Conservation (phyloP, 2,888 invertebrate genomes). For the Diarsia dahlii region DNA sequence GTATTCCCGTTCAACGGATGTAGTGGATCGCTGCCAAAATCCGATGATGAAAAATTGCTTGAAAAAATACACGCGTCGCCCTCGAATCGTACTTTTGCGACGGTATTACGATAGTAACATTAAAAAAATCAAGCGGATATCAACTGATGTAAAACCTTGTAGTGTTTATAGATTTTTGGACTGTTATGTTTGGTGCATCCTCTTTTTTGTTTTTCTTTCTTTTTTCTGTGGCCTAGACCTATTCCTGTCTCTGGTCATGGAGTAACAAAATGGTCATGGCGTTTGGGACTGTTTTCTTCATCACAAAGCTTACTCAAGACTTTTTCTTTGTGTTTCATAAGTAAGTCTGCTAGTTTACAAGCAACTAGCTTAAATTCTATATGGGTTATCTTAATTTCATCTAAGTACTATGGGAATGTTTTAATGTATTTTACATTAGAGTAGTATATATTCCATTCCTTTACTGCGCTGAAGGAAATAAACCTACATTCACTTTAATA, state of each 20-base stretch:
- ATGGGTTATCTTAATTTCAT: background rate
- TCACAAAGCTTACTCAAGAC: background rate
- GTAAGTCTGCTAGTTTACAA: background rate
- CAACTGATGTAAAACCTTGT: slow-evolving; percentile 30
- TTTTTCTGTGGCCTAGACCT: slow-evolving; percentile 16
- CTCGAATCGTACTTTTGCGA: slow-evolving; percentile 41
- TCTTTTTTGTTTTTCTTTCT: slow-evolving; percentile 5
- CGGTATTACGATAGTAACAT: slow-evolving; percentile 28
- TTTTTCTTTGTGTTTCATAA: background rate
- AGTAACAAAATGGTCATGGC: background rate
- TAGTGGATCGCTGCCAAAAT: slow-evolving; percentile 66
- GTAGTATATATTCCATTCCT: background rate
- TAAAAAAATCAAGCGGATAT: slow-evolving; percentile 46
- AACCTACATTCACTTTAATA: slow-evolving; percentile 4
- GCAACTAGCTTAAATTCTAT: background rate
- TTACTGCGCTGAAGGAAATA: slow-evolving; percentile 17
- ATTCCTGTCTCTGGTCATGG: background rate
- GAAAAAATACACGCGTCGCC: slow-evolving; percentile 51
- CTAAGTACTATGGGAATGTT: no score
- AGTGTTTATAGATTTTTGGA: slow-evolving; percentile 20
- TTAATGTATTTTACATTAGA: background rate
- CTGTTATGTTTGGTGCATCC: slow-evolving; percentile 27
- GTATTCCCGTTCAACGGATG: slow-evolving; percentile 63
- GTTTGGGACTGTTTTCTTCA: background rate
- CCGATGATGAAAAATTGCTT: slow-evolving; percentile 63